Conservation (phyloP, 2,797 vertebrate species). For the Thunnus albacares region DNA sequence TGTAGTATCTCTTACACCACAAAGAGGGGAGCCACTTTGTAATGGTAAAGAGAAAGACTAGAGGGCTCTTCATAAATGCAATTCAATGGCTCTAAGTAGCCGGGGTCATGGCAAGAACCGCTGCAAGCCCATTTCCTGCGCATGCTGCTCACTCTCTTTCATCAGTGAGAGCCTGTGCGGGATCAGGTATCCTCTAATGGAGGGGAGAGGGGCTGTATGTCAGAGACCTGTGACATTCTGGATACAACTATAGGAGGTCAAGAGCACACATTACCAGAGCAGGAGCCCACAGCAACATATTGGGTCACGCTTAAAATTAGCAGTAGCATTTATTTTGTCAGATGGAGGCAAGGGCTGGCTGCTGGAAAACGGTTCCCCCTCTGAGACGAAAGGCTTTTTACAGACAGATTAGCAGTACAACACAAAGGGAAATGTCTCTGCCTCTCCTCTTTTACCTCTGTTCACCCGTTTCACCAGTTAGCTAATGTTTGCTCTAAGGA, state of each 20-base stretch:
- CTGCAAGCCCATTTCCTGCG: slow-evolving; percentile 73
- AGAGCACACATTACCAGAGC: slow-evolving; percentile 53
- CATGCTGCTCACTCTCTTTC: slow-evolving; percentile 50
- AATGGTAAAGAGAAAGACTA: slow-evolving; percentile 70
- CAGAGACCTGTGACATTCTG: slow-evolving; percentile 73
- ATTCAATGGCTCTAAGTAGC: slow-evolving; percentile 77
- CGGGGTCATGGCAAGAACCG: slow-evolving; percentile 67
- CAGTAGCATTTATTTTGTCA: slow-evolving; percentile 61
- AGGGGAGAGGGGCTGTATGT: slow-evolving; percentile 67
- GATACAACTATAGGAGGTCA: slow-evolving; percentile 58
- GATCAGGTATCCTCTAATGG: slow-evolving; percentile 88
- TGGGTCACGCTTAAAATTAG: slow-evolving; percentile 65
- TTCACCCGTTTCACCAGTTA: slow-evolving; percentile 22
- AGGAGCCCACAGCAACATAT: slow-evolving; percentile 41
- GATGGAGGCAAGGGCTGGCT: slow-evolving; percentile 52
- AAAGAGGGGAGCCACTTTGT: slow-evolving; percentile 65
- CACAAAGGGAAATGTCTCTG: slow-evolving; percentile 21
- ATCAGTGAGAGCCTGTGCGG: slow-evolving; percentile 58
- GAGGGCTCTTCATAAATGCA: slow-evolving; percentile 74
- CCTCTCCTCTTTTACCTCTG: slow-evolving; percentile 23
- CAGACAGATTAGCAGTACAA: slow-evolving; percentile 22
- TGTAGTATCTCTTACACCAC: slow-evolving; percentile 73
- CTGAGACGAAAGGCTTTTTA: slow-evolving; percentile 54
- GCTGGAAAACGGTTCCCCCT: slow-evolving; percentile 41
- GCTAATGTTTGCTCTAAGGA: slow-evolving; percentile 62